Evolutionary conservation across 2,113 vertebrate genomes (phyloP).

Genomic region (Pygathrix nemaeus): DNA sequence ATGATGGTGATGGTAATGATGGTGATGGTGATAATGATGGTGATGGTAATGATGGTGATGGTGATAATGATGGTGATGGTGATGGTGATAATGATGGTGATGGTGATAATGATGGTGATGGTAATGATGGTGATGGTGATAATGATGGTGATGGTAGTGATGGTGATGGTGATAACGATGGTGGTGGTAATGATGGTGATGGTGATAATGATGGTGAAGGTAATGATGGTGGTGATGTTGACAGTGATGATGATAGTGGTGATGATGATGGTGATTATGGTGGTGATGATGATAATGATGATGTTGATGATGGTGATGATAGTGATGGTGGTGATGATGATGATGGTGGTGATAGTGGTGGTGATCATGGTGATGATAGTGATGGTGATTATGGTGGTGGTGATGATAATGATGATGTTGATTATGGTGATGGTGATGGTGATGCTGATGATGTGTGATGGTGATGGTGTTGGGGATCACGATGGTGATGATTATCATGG

Average conservation of each 20-base stretch:
- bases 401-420: accelerated
- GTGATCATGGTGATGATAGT: accelerated
- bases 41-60: accelerated
- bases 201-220: accelerated
- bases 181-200: accelerated
- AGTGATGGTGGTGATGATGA: accelerated
- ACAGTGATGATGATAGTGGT: neutral
- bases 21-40: accelerated
- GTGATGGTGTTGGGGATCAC: neutral
- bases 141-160: accelerated
- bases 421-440: neutral
- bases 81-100: accelerated
- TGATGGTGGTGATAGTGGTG: accelerated
- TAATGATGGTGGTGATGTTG: neutral
- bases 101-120: accelerated
- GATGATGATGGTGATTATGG: accelerated
- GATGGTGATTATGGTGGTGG: accelerated
- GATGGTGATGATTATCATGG: neutral
- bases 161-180: accelerated
- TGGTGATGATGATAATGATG: neutral
- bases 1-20: accelerated
- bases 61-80: accelerated
- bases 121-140: accelerated
- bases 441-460: neutral
- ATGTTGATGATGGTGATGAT: accelerated